These are phyloP conservation scores for Mycalesis mineus DNA, from an alignment of 2,888 invertebrate genomes.

Conservation along the genomic window DNA sequence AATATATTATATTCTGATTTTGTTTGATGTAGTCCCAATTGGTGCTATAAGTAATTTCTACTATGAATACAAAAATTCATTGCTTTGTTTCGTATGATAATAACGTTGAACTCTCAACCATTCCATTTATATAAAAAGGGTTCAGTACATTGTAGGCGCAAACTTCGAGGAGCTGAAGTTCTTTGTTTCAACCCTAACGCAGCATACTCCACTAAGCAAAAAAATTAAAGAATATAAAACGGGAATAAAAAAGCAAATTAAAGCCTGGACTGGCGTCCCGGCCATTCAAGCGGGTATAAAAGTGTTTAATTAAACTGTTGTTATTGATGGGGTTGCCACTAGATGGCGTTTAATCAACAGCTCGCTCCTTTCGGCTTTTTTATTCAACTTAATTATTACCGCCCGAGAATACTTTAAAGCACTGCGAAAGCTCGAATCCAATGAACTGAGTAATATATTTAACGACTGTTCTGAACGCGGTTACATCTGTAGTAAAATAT, in stretches of 20 bases:
- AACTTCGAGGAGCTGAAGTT: slow-evolving; percentile 17
- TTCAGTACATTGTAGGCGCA: background rate
- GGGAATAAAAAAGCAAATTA: slow-evolving; percentile 61
- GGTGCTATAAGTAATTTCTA: too few relatives aligned
- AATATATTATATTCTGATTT: too few relatives aligned
- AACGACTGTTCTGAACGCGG: background rate
- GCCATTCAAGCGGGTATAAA: slow-evolving; percentile 69
- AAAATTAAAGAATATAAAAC: slow-evolving; percentile 48
- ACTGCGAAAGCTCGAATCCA: background rate
- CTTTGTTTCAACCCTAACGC: slow-evolving; percentile 46
- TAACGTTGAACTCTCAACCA: background rate
- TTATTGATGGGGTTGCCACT: slow-evolving; percentile 74
- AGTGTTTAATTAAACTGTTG: slow-evolving; percentile 76
- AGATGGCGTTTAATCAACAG: slow-evolving; percentile 76
- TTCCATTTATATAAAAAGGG: slow-evolving; percentile 6
- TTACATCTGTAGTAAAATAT: background rate
- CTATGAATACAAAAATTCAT: too few relatives aligned
- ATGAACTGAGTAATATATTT: background rate
- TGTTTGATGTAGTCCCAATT: too few relatives aligned
- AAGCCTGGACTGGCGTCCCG: slow-evolving; percentile 54
- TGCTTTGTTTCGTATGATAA: background rate
- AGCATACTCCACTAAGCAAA: slow-evolving; percentile 53
- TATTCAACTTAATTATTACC: slow-evolving; percentile 42
- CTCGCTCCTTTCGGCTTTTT: slow-evolving; percentile 63
- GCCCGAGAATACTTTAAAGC: background rate